phyloP scores from a whole-genome alignment of 2,797 vertebrate species.

The Arnoldichthys spilopterus region DNA sequence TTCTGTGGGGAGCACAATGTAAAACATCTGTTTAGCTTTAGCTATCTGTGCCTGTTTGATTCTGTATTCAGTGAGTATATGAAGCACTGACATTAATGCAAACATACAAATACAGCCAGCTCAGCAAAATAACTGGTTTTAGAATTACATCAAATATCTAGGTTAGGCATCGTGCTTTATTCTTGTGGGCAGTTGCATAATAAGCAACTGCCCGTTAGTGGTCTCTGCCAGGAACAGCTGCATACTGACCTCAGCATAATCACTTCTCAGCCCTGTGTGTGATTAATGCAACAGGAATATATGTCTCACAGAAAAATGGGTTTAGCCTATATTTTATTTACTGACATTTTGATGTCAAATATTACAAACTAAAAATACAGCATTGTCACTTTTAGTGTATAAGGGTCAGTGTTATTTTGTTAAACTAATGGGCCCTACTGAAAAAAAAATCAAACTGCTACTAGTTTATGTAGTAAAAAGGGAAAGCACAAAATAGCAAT shows the following conservation, averaged over 20 bases:
- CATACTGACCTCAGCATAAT: conserved; percentile 4
- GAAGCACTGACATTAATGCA: background rate
- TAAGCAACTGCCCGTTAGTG: conserved; percentile 10
- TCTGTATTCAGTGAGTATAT: background rate
- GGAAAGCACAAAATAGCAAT: no score
- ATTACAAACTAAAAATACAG: no score
- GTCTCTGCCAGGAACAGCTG: conserved; percentile 17
- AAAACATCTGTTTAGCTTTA: conserved; percentile 12
- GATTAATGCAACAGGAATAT: conserved; percentile 2
- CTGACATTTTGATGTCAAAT: background rate
- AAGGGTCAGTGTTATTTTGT: no score
- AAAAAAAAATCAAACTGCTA: no score
- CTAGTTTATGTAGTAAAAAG: no score
- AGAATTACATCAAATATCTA: background rate
- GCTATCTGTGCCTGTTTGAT: background rate
- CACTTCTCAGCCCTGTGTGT: background rate
- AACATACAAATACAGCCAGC: background rate
- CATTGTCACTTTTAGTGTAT: no score
- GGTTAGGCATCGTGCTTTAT: background rate
- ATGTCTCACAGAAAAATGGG: background rate
- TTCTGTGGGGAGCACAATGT: conserved; percentile 8
- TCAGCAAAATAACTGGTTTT: conserved; percentile 3
- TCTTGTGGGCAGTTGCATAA: conserved; percentile 19
- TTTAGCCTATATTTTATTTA: background rate
- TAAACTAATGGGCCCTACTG: no score